Percentiles rank a stretch among this genome's conserved stretches.
These are phyloP conservation scores for Chinchilla lanigera DNA, from an alignment of 2,113 vertebrate genomes.

Conservation along the genomic window DNA sequence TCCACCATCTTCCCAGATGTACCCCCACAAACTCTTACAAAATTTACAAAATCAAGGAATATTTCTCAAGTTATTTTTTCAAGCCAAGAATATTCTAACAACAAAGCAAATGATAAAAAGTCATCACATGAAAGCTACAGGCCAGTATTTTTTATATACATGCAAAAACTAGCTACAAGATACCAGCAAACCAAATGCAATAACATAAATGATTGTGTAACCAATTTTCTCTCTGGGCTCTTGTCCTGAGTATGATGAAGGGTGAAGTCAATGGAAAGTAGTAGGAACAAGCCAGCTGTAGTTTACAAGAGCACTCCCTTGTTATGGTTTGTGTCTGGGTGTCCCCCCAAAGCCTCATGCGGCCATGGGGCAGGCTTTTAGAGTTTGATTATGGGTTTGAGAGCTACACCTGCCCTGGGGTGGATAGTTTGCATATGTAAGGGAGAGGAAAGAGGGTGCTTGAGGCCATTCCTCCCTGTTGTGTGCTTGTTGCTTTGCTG, in stretches of 20 bases:
- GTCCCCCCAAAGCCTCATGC: no score
- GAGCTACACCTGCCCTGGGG: no score
- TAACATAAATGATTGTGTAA: not conserved
- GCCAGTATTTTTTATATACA: not conserved
- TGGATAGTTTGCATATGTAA: no score
- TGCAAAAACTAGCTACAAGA: not conserved
- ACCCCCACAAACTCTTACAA: not conserved
- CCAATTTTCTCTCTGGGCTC: not conserved
- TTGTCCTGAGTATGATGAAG: not conserved
- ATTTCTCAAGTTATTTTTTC: not conserved
- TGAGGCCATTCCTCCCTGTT: no score
- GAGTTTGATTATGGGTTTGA: no score
- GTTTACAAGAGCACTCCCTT: not conserved
- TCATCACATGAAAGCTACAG: not conserved
- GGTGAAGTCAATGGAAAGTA: no score
- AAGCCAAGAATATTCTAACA: not conserved
- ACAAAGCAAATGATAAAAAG: not conserved
- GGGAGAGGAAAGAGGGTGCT: no score
- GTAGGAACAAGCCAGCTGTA: not conserved
- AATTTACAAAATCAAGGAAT: not conserved
- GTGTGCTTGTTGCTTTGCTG: no score
- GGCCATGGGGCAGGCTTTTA: no score
- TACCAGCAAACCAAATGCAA: not conserved
- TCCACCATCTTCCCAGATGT: not conserved
- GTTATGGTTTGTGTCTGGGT: no score